Percentiles rank a stretch among this genome's conserved stretches.
phyloP scores from a whole-genome alignment of 2,888 invertebrate genomes.

The Heliconius ismenius region DNA sequence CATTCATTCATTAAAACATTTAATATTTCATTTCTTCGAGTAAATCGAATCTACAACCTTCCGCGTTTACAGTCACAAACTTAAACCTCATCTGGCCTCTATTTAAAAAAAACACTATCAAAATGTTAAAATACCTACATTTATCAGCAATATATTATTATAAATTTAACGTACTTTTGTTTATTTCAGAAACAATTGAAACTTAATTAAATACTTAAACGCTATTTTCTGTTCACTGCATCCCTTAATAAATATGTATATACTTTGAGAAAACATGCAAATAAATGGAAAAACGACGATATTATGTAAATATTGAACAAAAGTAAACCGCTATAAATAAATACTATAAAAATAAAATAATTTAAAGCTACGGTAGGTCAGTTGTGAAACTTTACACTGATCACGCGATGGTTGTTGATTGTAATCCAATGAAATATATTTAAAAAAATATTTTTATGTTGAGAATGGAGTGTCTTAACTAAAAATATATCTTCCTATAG shows the following conservation, averaged over 20 bases:
- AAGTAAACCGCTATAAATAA: conserved; percentile 11
- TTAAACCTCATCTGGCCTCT: neutral
- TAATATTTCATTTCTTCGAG: no score
- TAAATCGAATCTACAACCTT: no score
- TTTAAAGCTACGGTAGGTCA: neutral
- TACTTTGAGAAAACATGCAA: conserved; percentile 12
- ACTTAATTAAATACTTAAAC: conserved; percentile 13
- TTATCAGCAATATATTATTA: neutral
- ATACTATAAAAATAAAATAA: neutral
- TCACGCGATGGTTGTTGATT: neutral
- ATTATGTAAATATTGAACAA: conserved; percentile 7
- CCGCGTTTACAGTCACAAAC: no score
- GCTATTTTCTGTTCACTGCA: conserved; percentile 8
- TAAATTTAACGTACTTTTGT: neutral
- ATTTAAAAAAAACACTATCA: neutral
- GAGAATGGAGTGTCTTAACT: no score
- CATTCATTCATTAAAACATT: no score
- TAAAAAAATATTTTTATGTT: no score
- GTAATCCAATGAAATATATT: neutral
- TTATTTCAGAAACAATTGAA: conserved; percentile 7
- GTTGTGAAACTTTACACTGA: neutral
- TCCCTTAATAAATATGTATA: conserved; percentile 17
- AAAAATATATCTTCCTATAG: neutral
- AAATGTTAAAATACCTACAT: neutral
- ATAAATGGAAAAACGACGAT: conserved; percentile 5